Percentiles rank a stretch among this genome's conserved stretches.
phyloP scores from a whole-genome alignment of 2,797 vertebrate genomes.

The Brachyalestes nurse region DNA sequence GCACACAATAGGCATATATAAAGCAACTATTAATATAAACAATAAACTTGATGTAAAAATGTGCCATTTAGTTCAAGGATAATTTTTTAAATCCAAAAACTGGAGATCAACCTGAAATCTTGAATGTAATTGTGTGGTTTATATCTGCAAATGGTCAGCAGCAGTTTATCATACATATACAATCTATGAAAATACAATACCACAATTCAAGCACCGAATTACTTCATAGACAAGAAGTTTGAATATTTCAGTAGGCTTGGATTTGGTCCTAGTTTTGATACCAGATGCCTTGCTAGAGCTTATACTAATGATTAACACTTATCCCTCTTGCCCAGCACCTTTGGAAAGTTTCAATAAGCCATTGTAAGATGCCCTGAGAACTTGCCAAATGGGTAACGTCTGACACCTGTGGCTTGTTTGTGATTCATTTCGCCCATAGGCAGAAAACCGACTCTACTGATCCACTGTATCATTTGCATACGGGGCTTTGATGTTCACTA shows the following conservation, averaged over 20 bases:
- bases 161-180: too few species aligned
- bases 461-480: slow-evolving; percentile 40
- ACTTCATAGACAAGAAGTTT: not conserved
- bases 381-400: not conserved
- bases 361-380: not conserved
- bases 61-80: too few species aligned
- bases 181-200: too few species aligned
- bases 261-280: not conserved
- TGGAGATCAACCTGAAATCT: too few species aligned
- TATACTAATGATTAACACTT: not conserved
- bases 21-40: too few species aligned
- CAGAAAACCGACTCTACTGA: not conserved
- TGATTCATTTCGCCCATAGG: not conserved
- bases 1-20: too few species aligned
- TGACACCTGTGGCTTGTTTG: slow-evolving; percentile 18
- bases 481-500: slow-evolving; percentile 26
- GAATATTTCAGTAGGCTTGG: not conserved
- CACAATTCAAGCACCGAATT: not conserved
- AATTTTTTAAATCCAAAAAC: too few species aligned
- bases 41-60: too few species aligned
- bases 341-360: not conserved
- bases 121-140: too few species aligned
- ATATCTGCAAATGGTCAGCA: too few species aligned
- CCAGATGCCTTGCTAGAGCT: not conserved
- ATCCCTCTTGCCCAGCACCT: not conserved